Conservation (phyloP, 2,888 invertebrate genomes). For the Fragum fragum region DNA sequence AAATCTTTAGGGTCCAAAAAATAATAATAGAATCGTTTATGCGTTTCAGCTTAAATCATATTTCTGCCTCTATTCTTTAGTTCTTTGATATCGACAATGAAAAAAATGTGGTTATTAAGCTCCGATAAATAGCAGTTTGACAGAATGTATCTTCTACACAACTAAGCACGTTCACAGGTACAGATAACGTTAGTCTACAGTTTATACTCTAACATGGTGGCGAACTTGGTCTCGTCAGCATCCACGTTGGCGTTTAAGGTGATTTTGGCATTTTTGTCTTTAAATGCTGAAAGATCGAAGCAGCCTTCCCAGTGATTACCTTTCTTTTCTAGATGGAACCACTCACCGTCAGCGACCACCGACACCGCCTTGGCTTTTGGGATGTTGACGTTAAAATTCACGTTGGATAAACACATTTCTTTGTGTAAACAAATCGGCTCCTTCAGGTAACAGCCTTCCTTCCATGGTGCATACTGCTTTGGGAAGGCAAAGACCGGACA, state of each 20-base stretch:
- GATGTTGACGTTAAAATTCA: conserved; percentile 80
- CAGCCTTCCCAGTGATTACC: conserved; percentile 83
- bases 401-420: conserved; percentile 73
- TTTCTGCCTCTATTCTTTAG: too few relatives aligned
- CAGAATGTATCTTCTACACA: not conserved
- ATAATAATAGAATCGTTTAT: too few relatives aligned
- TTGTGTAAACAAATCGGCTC: conserved; percentile 79
- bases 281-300: conserved; percentile 78
- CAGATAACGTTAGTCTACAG: conserved; percentile 60
- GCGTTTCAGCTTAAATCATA: too few relatives aligned
- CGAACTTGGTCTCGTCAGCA: conserved; percentile 84
- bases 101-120: too few relatives aligned
- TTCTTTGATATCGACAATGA: too few relatives aligned
- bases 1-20: too few relatives aligned
- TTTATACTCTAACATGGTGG: conserved; percentile 85
- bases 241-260: conserved; percentile 85
- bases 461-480: conserved; percentile 87
- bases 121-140: too few relatives aligned
- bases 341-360: conserved; percentile 84
- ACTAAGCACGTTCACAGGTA: not conserved
- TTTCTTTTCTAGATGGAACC: conserved; percentile 84
- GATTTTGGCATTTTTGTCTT: conserved; percentile 80
- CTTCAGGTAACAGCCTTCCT: conserved; percentile 85
- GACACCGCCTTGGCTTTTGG: conserved; percentile 85
- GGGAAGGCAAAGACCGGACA: conserved; percentile 82